Evolutionary conservation across 2,888 invertebrate species (phyloP).

Genomic region (Agrenia bidenticulata): DNA sequence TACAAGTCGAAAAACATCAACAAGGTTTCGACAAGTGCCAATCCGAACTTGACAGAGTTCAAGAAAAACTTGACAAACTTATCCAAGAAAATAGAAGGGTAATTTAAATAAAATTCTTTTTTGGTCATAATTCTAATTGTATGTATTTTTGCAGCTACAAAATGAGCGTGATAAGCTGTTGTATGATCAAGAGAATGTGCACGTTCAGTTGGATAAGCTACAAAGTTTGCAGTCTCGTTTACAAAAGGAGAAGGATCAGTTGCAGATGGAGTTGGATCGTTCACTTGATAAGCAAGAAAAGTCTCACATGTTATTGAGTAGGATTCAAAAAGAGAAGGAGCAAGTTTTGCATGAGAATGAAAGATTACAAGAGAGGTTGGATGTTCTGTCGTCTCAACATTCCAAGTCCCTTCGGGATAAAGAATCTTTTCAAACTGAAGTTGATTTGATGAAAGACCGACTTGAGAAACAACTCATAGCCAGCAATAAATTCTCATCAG

Average conservation of each 20-base stretch:
- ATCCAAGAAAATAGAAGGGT: constrained; percentile 80
- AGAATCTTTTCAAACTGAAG: constrained; percentile 79
- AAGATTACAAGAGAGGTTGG: constrained; percentile 77
- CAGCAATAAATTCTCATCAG: constrained; percentile 19
- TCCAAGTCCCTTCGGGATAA: constrained; percentile 80
- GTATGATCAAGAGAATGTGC: constrained; percentile 86
- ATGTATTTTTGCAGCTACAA: constrained; percentile 61
- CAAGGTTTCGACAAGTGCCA: constrained; percentile 84
- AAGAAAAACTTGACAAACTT: constrained; percentile 82
- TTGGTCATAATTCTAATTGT: too few relatives aligned
- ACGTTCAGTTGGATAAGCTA: constrained; percentile 87
- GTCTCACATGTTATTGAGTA: constrained; percentile 68
- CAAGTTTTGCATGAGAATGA: constrained; percentile 80
- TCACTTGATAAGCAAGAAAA: constrained; percentile 71
- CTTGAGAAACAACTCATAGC: constrained; percentile 65
- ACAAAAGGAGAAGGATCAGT: constrained; percentile 85
- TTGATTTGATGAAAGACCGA: constrained; percentile 81
- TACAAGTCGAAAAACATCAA: constrained; percentile 88
- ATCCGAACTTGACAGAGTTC: constrained; percentile 84
- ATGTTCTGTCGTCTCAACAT: constrained; percentile 77
- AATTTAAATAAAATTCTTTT: too few relatives aligned
- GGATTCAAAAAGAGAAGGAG: constrained; percentile 87
- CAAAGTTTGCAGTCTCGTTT: constrained; percentile 81
- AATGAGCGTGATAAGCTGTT: constrained; percentile 87
- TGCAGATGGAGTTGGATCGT: constrained; percentile 79